Percentiles rank a stretch among this genome's conserved stretches.
Evolutionary conservation across 2,888 invertebrate species (phyloP).

Genomic region (Trimorus sp.): DNA sequence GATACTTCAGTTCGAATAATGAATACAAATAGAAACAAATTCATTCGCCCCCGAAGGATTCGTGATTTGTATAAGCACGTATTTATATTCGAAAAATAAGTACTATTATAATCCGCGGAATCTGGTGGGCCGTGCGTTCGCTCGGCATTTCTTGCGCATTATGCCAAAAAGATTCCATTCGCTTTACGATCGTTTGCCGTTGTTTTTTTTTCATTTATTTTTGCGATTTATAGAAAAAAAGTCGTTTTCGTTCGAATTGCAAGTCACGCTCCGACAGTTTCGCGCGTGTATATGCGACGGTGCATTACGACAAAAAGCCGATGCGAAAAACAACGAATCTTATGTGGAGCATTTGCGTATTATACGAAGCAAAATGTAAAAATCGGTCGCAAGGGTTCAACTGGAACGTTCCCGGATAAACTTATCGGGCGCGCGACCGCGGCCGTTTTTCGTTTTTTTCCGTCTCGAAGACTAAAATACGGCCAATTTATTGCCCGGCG

Average conservation of each 20-base stretch:
- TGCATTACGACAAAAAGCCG: conserved; percentile 28
- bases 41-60: conserved; percentile 1
- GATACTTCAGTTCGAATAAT: too few species aligned
- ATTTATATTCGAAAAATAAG: conserved; percentile 41
- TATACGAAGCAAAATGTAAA: conserved; percentile 19
- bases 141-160: conserved; percentile 46
- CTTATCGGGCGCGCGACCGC: conserved; percentile 4
- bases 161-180: conserved; percentile 49
- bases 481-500: conserved; percentile 20
- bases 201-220: conserved; percentile 47
- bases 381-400: conserved; percentile 23
- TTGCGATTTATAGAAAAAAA: conserved; percentile 43
- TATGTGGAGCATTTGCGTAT: conserved; percentile 40
- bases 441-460: conserved; percentile 8
- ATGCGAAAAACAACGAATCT: conserved; percentile 44
- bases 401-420: conserved; percentile 14
- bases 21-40: conserved; percentile 32
- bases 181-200: conserved; percentile 44
- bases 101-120: conserved; percentile 36
- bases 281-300: conserved; percentile 21
- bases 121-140: conserved; percentile 30
- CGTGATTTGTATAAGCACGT: conserved; percentile 37
- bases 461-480: conserved; percentile 13
- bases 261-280: conserved; percentile 32
- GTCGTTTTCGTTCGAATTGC: conserved; percentile 49